Percentiles rank a stretch among this genome's conserved stretches.
Conservation (phyloP, 2,888 invertebrate genomes). For the Bellardia bayeri region DNA sequence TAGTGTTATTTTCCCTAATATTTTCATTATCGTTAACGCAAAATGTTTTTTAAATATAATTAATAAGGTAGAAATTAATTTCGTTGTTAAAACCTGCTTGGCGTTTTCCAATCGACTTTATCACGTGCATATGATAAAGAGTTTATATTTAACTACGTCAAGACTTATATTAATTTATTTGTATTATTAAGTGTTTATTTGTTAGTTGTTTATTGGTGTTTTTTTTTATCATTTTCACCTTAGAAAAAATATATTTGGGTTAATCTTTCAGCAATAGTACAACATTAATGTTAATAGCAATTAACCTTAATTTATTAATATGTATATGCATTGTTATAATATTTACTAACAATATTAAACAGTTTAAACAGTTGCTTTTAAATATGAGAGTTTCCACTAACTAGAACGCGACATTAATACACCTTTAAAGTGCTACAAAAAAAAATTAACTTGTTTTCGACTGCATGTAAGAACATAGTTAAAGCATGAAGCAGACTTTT, state of each 20-base stretch:
- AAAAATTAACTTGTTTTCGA: no score
- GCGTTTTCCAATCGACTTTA: not conserved
- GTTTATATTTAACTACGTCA: slow-evolving; percentile 13
- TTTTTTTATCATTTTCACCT: not conserved
- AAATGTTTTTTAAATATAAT: not conserved
- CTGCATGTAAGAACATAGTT: no score
- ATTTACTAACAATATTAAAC: no score
- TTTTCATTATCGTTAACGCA: not conserved
- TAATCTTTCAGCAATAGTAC: no score
- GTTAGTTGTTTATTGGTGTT: not conserved
- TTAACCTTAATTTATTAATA: no score
- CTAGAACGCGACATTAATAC: no score
- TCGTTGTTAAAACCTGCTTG: not conserved
- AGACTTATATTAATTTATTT: not conserved
- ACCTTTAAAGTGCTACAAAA: no score
- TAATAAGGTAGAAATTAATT: not conserved
- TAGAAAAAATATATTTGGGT: not conserved
- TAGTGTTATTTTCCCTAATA: not conserved
- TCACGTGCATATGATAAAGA: slow-evolving; percentile 33
- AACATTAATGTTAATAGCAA: no score
- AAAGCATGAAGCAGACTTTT: no score
- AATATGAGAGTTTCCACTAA: no score
- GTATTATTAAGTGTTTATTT: slow-evolving; percentile 2
- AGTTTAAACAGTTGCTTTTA: no score
- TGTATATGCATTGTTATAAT: no score